Base-by-base conservation (phyloP, 2,113 vertebrate genomes). In the Hymenochirus boettgeri region DNA sequence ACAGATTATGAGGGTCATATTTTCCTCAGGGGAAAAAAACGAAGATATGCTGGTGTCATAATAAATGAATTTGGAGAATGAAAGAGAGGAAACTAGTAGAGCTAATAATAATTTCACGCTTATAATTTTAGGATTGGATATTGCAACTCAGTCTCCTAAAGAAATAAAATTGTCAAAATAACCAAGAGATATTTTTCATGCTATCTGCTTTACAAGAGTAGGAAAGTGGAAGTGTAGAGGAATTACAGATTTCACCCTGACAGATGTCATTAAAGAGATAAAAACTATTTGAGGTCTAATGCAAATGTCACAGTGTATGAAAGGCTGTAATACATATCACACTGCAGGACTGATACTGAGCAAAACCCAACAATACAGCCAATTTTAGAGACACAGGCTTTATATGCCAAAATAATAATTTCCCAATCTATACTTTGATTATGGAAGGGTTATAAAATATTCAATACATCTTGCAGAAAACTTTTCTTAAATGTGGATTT, bases 171-270 rank as follows among this genome's bases (percentile, higher is more conserved):
- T 74, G 37, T 63, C 23, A 60, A 73, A 53, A 47, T 74, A 75
- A 70, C 65, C 69, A 71, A 69, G 31, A 81, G 78, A 74, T 71
- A 57, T 70, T 79, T 76, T 82, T 78, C 72, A 73, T 61, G 71
- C 62, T 61, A 54, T 48, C 35, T 72, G 52, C 69, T 33, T 63
- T 77, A 13, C 42, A 69, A 53, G 25, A 66, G 64, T 42, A 65
- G 57, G 62, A 70, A 47, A 70, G 71, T 39, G 27, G 25, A 42
- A 54, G 26, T 7, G 17, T 25, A 39, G 33, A 47, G 58, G 70
- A 37, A 55, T 53, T 63, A 77, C 66, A 59, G 64, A 71, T 62
- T 76, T 74, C 73, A 72, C 70, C 76, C 58, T 75, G 71, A 67
- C 45, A 74, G 71, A 70, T 78, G 53, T 29, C 46, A 33, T 71